Conservation (phyloP, 1,140 invertebrate genomes). For the Planococcus citri region DNA sequence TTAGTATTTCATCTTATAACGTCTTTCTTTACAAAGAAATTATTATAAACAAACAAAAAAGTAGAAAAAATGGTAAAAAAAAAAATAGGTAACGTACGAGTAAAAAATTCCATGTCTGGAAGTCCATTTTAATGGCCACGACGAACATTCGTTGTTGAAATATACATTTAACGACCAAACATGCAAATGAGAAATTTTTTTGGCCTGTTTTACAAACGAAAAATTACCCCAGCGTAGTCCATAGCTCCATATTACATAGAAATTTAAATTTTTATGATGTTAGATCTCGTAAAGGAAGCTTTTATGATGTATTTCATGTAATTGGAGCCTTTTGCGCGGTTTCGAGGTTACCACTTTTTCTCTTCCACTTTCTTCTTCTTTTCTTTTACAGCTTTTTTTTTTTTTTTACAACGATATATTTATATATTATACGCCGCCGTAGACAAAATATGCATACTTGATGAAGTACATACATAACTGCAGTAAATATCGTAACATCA, state of each 20-base stretch:
- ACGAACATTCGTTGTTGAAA: neutral
- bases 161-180: neutral
- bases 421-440: no score
- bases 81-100: no score
- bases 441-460: no score
- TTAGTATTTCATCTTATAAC: no score
- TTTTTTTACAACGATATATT: no score
- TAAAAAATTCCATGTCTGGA: neutral
- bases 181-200: neutral
- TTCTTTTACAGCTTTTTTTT: no score
- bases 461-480: no score
- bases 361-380: no score
- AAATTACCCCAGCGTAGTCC: neutral
- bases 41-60: no score
- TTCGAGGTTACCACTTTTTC: neutral
- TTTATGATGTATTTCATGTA: neutral
- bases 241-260: neutral
- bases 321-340: neutral
- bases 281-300: constrained; percentile 6
- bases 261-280: neutral
- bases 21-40: no score
- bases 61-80: no score
- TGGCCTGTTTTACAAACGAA: neutral
- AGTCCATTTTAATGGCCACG: neutral
- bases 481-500: neutral